Evolutionary conservation across 2,113 vertebrate genomes (phyloP).

Genomic region (Dipodomys spectabilis): DNA sequence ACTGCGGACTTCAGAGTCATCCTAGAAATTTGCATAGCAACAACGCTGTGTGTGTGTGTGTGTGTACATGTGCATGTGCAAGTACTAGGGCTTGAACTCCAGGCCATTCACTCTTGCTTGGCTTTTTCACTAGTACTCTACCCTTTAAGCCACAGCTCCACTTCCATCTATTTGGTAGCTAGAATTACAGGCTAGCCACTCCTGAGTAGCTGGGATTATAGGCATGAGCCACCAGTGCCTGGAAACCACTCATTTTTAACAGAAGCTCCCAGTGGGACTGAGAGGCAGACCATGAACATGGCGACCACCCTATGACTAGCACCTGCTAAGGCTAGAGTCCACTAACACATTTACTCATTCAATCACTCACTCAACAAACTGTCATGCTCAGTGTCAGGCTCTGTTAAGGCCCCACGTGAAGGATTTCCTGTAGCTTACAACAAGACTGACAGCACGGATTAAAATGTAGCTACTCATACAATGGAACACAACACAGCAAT

Average conservation of each 20-base stretch:
- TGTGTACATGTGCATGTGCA: no score
- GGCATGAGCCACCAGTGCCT: no score
- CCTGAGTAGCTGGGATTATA: no score
- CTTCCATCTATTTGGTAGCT: no score
- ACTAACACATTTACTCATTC: background rate
- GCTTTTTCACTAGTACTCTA: no score
- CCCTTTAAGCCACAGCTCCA: no score
- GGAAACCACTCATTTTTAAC: background rate
- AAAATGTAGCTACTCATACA: rapidly evolving
- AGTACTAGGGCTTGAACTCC: no score
- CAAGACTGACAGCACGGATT: background rate
- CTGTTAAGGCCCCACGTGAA: background rate
- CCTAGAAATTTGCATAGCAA: background rate
- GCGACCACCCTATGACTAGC: background rate
- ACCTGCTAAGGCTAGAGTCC: background rate
- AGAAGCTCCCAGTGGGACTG: background rate
- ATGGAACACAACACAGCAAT: background rate
- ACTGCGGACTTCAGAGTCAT: background rate
- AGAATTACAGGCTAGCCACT: no score
- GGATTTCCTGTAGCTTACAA: background rate
- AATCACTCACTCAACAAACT: background rate
- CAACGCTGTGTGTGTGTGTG: no score
- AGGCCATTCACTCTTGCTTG: no score
- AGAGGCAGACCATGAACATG: background rate
- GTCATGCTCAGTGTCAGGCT: background rate